phyloP scores from a whole-genome alignment of 2,797 vertebrate genomes.

The Enteromius trimaculatus region DNA sequence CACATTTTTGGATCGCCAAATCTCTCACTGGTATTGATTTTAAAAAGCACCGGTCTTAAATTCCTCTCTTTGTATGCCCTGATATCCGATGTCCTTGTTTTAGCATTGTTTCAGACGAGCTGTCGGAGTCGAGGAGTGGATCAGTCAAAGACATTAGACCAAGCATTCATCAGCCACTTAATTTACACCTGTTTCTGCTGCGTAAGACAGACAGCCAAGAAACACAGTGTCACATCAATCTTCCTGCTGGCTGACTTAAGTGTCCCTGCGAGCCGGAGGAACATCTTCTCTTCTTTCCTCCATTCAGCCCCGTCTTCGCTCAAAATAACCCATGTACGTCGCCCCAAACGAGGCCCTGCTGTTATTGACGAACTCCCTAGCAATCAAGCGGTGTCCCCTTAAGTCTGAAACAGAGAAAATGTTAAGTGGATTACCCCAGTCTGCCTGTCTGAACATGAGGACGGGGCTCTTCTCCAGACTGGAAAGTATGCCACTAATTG shows the following conservation, averaged over 20 bases:
- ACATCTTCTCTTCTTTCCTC: conserved; percentile 61
- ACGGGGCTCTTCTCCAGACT: conserved; percentile 48
- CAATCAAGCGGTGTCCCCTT: conserved; percentile 30
- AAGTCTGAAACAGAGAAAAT: conserved; percentile 18
- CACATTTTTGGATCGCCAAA: background rate
- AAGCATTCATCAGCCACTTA: conserved; percentile 76
- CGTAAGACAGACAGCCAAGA: conserved; percentile 72
- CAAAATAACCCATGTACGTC: conserved; percentile 63
- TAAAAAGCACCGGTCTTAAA: conserved; percentile 3
- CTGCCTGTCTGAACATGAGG: conserved; percentile 15
- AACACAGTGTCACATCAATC: conserved; percentile 70
- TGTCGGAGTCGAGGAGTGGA: conserved; percentile 73
- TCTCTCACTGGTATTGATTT: conserved; percentile 32
- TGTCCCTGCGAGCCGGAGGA: conserved; percentile 62
- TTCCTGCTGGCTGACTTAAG: conserved; percentile 61
- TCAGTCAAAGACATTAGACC: conserved; percentile 78
- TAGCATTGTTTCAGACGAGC: conserved; percentile 43
- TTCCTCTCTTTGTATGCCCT: background rate
- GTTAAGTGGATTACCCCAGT: conserved; percentile 34
- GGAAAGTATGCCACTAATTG: conserved; percentile 60
- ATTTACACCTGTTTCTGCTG: conserved; percentile 78
- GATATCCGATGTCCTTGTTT: conserved; percentile 32
- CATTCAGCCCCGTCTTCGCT: conserved; percentile 16
- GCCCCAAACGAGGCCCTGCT: conserved; percentile 36
- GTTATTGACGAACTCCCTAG: conserved; percentile 17